Base-by-base conservation (phyloP, 2,113 vertebrate species). In the Columba livia region DNA sequence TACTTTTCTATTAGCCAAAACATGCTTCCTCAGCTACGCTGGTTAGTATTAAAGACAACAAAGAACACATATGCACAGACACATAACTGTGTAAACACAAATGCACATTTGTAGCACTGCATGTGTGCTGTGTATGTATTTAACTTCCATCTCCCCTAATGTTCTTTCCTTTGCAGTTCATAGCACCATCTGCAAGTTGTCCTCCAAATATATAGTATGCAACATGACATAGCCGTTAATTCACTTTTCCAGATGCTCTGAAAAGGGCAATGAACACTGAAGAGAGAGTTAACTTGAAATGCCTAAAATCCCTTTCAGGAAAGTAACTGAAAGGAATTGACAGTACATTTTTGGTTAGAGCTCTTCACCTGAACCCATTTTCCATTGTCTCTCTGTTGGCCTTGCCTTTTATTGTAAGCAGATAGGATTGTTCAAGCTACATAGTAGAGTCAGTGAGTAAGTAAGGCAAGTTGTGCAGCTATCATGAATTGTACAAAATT, bases 401-500 rank as follows among this genome's bases (percentile, higher is more conserved):
- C 67, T 78, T 0, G 0, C 17, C 34, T 95, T 95, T 96, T 89
- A 73, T 38, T 69, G n/a, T 51, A 82, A 88, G 16, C 23, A 32
- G 65, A 32, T 64, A 77, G 26, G 36, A 72, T 77, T 81, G 67
- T 86, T 87, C 65, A 70, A 79, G 53, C 66, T 88, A 21, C 88
- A 93, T 92, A 8, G 21, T 69, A 67, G 86, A 94, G 74, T 83
- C 85, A 83, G 79, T 85, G 91, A 95, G 83, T 89, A 95, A 81
- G 16, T 56, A 78, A 92, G 75, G 93, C 92, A 89, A 94, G 67
- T 91, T 79, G 93, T 85, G 85, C 82, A 82, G 88, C 91, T 79
- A 60, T 92, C 89, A 57, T 91, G 96, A 97, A 94, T 90, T 90
- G 78, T 79, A 93, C 40, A 90, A 82, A 96, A 97, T 95, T 94